A percentile compares a stretch with the other conserved stretches of the same genome.
These are phyloP conservation scores for Macrotus californicus DNA, from an alignment of 2,113 vertebrate species.

Conservation along the genomic window DNA sequence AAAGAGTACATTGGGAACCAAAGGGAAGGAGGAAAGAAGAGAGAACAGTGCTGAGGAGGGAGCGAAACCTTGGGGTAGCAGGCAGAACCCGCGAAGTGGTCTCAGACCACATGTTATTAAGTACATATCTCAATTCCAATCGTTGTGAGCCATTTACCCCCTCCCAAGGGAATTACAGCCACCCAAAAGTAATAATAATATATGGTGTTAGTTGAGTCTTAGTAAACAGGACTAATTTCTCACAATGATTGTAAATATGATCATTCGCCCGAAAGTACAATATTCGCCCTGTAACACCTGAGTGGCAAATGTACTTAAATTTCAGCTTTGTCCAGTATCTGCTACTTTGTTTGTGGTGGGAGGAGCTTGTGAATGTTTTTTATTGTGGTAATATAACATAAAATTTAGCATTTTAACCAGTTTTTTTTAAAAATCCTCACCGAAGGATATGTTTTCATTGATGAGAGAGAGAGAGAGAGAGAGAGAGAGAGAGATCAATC, in stretches of 20 bases:
- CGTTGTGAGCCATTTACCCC: constrained; percentile 72
- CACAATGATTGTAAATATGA: constrained; percentile 63
- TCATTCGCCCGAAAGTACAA: constrained; percentile 40
- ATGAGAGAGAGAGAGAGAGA: no score
- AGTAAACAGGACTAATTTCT: constrained; percentile 71
- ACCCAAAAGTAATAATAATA: constrained; percentile 73
- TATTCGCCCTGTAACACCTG: constrained; percentile 37
- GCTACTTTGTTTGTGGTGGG: not conserved
- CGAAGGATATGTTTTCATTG: no score
- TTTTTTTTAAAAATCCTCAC: not conserved
- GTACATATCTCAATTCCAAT: constrained; percentile 70
- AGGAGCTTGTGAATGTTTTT: not conserved
- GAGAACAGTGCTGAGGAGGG: not conserved
- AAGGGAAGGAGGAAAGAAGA: not conserved
- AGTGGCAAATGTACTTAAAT: constrained; percentile 12
- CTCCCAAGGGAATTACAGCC: constrained; percentile 54
- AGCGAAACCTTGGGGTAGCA: not conserved
- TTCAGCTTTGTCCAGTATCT: not conserved
- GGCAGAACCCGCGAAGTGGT: not conserved
- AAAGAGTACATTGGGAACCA: constrained; percentile 34
- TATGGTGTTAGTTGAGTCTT: constrained; percentile 71
- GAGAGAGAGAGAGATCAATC: no score
- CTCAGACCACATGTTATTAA: constrained; percentile 66
- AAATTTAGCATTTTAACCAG: not conserved
- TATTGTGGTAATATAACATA: not conserved